Evolutionary conservation across 2,888 invertebrate species (phyloP).

Genomic region (Drosophila aldrichi): DNA sequence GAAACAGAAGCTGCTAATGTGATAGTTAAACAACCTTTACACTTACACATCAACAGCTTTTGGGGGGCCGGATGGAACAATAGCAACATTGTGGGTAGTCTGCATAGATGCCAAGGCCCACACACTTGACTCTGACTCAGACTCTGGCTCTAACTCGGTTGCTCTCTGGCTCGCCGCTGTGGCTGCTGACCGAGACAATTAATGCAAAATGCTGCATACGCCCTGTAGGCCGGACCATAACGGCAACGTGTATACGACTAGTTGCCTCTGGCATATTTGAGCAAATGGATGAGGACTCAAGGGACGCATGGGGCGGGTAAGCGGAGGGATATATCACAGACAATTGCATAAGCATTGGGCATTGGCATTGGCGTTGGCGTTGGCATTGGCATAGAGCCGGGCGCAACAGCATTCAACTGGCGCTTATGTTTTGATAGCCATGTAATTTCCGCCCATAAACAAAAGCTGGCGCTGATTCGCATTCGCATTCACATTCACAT

Average conservation of each 20-base stretch:
- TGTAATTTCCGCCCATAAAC: constrained; percentile 77
- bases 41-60: constrained; percentile 14
- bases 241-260: constrained; percentile 10
- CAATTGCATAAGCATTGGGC: constrained; percentile 56
- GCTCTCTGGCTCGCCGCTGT: background rate
- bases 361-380: constrained; percentile 27
- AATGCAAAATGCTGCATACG: constrained; percentile 59
- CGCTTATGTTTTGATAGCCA: constrained; percentile 76
- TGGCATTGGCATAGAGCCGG: constrained; percentile 14
- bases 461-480: constrained; percentile 32
- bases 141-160: too few relatives aligned
- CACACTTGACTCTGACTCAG: constrained; percentile 13
- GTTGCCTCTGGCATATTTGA: constrained; percentile 9
- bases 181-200: constrained; percentile 50
- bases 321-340: constrained; percentile 19
- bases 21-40: constrained; percentile 12
- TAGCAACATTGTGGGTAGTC: constrained; percentile 11
- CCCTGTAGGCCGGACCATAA: constrained; percentile 18
- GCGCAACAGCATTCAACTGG: constrained; percentile 58
- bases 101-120: constrained; percentile 8
- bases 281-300: constrained; percentile 2
- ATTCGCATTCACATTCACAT: background rate
- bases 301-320: background rate
- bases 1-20: constrained; percentile 22
- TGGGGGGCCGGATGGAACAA: constrained; percentile 6